These are phyloP conservation scores for Thaleichthys pacificus DNA, from an alignment of 2,797 vertebrate genomes.

Conservation along the genomic window DNA sequence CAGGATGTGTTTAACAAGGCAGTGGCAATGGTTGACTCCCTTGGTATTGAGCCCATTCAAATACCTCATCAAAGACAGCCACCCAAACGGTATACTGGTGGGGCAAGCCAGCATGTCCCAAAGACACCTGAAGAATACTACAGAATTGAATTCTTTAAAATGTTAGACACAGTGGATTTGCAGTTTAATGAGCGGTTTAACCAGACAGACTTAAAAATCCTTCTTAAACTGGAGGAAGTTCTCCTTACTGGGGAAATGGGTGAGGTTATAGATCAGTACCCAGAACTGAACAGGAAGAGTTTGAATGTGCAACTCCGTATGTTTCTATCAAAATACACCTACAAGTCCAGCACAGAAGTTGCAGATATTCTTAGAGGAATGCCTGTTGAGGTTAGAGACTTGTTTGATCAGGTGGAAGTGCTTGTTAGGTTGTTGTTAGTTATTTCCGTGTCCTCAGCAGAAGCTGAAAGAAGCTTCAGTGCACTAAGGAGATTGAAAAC, in stretches of 20 bases:
- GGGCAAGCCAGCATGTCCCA: slow-evolving; percentile 21
- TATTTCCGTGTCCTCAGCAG: no score
- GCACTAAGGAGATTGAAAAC: no score
- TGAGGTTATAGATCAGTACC: slow-evolving; percentile 5
- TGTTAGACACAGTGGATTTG: not conserved
- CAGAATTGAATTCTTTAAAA: slow-evolving; percentile 21
- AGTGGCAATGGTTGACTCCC: slow-evolving; percentile 31
- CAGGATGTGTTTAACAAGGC: slow-evolving; percentile 31
- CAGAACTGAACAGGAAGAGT: slow-evolving; percentile 9
- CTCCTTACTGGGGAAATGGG: slow-evolving; percentile 13
- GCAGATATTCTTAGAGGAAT: no score
- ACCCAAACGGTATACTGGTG: slow-evolving; percentile 25
- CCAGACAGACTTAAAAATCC: not conserved
- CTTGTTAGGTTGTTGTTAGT: no score
- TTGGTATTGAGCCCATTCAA: slow-evolving; percentile 37
- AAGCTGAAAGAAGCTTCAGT: no score
- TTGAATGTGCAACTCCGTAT: slow-evolving; percentile 8
- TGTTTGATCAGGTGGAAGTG: no score
- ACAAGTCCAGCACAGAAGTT: not conserved
- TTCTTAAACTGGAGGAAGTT: slow-evolving; percentile 3
- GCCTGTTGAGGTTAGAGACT: no score
- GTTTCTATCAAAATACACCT: not conserved
- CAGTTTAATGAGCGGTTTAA: slow-evolving; percentile 1
- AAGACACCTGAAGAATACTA: slow-evolving; percentile 33
- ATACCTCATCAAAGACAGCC: slow-evolving; percentile 38